Evolutionary conservation across 2,797 vertebrate genomes (phyloP).

Genomic region (Enoplosus armatus): DNA sequence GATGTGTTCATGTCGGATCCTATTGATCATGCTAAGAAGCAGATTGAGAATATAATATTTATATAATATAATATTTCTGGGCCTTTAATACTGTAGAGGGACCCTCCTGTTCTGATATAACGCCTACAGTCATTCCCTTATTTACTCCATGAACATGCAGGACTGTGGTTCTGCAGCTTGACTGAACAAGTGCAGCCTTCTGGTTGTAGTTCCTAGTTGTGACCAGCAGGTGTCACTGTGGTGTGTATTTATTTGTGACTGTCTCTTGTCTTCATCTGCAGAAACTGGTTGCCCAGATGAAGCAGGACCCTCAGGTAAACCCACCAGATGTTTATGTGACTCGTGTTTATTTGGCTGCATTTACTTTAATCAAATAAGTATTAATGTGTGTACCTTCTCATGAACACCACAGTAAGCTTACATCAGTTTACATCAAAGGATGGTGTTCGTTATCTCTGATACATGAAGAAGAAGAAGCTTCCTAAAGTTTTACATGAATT

Average conservation of each 20-base stretch:
- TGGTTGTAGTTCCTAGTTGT: constrained; percentile 34
- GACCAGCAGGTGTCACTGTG: constrained; percentile 71
- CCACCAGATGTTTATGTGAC: not conserved
- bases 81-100: no score
- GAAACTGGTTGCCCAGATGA: constrained; percentile 99
- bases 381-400: not conserved
- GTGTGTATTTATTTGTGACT: constrained; percentile 12
- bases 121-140: no score
- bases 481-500: not conserved
- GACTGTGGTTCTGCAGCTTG: not conserved
- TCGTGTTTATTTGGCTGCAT: not conserved
- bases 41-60: not conserved
- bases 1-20: no score
- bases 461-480: no score
- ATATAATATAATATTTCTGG: not conserved
- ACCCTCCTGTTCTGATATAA: no score
- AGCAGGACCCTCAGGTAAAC: constrained; percentile 98
- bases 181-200: not conserved
- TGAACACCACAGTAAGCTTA: not conserved
- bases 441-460: not conserved
- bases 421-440: not conserved
- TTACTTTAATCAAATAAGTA: no score
- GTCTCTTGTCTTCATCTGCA: constrained; percentile 77
- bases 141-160: no score
- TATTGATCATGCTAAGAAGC: not conserved